Evolutionary conservation across 2,113 vertebrate genomes (phyloP), one percentile per base, ranked within the genome.

Genomic region (Desmodus rotundus): DNA sequence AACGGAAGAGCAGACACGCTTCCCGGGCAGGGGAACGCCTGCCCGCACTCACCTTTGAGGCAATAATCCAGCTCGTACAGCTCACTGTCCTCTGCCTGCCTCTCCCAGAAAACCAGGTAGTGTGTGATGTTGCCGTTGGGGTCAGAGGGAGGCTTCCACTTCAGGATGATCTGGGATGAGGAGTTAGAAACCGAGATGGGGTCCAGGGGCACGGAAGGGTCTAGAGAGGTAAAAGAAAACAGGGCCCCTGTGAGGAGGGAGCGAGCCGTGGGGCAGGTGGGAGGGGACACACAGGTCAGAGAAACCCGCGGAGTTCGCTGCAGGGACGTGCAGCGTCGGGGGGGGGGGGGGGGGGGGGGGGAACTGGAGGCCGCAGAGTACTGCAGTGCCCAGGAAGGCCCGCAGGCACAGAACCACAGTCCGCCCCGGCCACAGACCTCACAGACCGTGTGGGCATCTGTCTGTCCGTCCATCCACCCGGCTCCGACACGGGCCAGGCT

Each of bases 91-190:
- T 99, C 99, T 0, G 96, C 93, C 98, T 99, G 99, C 97, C 99
- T 98, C 92, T 99, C 98, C 98, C 99, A 99, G 97, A 98, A 99
- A 45, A 99, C 99, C 95, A 99, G 97, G 98, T 99, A 99, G 98
- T 99, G 99, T 0, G 99, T 99, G 98, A 99, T 99, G 98, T 99
- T 99, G 22, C 99, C 99, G 0, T 99, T 99, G 95, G 99, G 99
- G 95, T 99, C 99, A 0, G 99, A 99, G 76, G 99, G 99, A 0
- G 99, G 99, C 74, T 99, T 99, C 99, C 99, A 99, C 98, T 99
- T 99, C 92, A 99, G 95, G 82, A 99, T 99, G 95, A 99, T 99
- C 98, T 99, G 99, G 50, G 99, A 99, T 0, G 99, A 99, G 8
- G 99, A 99, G 97, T 99, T 99, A 81, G 99, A 99, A 41, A 99